Percentiles rank a stretch among this genome's conserved stretches.
phyloP scores from a whole-genome alignment of 2,113 vertebrate genomes.

The Zosterops pallidus region DNA sequence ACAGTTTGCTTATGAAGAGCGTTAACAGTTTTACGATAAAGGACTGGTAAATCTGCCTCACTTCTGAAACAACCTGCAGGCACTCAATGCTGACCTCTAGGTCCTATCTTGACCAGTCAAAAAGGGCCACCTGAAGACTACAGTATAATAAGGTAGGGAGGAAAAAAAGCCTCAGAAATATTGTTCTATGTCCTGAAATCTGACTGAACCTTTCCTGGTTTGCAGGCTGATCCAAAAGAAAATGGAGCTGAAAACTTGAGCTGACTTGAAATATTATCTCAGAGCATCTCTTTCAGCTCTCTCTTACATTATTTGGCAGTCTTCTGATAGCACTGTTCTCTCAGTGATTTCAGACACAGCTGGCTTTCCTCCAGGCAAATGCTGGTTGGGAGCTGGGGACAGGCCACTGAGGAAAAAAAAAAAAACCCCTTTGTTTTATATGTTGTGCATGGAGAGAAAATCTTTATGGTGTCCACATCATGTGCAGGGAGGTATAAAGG shows the following conservation, averaged over 20 bases:
- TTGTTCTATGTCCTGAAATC: neutral
- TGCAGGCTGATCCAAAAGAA: neutral
- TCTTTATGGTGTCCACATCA: neutral
- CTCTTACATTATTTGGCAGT: conserved; percentile 1
- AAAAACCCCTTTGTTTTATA: neutral
- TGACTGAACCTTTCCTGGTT: neutral
- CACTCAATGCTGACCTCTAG: neutral
- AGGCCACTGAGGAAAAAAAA: neutral
- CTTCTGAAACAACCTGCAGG: neutral
- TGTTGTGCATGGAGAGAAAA: neutral
- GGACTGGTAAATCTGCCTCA: neutral
- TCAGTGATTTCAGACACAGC: neutral
- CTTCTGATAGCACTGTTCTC: neutral
- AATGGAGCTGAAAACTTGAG: neutral
- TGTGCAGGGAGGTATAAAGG: neutral
- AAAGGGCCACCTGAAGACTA: neutral
- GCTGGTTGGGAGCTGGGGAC: neutral
- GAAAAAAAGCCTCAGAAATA: neutral
- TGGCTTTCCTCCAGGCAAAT: conserved; percentile 24
- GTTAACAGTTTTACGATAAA: conserved; percentile 27
- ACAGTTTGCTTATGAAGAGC: neutral
- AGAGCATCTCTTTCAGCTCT: neutral
- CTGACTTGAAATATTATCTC: neutral
- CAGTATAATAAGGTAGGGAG: neutral
- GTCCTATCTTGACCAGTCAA: neutral